Evolutionary conservation across 1,140 invertebrate genomes (phyloP), one percentile per base, ranked within the genome.

Genomic region (Lasioglossum albipes): DNA sequence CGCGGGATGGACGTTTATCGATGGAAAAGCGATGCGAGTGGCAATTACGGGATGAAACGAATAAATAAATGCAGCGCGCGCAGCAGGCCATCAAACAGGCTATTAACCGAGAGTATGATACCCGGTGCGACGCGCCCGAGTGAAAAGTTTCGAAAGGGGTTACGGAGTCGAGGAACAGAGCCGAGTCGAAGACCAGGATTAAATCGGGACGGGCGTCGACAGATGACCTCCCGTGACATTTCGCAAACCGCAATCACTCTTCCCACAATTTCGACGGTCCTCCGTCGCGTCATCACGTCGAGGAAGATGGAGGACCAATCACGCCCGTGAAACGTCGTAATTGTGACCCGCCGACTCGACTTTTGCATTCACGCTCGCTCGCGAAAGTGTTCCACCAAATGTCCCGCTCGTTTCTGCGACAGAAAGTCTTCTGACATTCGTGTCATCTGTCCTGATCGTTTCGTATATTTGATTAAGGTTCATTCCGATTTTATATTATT

Each of bases 181-280:
- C 5, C 62, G 54, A 20, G 79, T 57, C 45, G 13, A 2, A 45
- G 13, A 12, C 54, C 52, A 18, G 18, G 54, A 4, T 57, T 57
- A 20, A 54, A 57, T 57, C 54, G 54, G 54, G 54, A 7, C 54
- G 31, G 31, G 49, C 66, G 70, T 36, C 62, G 83, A 83, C 69
- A 70, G 75, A 69, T 75, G 70, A 84, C 62, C 36, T 36, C 36
- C 84, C 69, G 20, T 22, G 31, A n/a, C 57, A 4, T 85, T 86
- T 83, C 73, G 66, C 69, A 68, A 85, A 79, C 18, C 52, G 72
- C 81, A 77, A 85, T 83, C 75, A 80, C 80, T 83, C 83, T 77
- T 67, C 72, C 75, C 81, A 80, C 83, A 80, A 86, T 86, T 85
- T 86, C 64, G 54, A 72, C 49, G 52, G 16, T 54, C 12, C n/a